These are phyloP conservation scores for Lathamus discolor DNA, from an alignment of 2,113 vertebrate genomes.

Conservation along the genomic window DNA sequence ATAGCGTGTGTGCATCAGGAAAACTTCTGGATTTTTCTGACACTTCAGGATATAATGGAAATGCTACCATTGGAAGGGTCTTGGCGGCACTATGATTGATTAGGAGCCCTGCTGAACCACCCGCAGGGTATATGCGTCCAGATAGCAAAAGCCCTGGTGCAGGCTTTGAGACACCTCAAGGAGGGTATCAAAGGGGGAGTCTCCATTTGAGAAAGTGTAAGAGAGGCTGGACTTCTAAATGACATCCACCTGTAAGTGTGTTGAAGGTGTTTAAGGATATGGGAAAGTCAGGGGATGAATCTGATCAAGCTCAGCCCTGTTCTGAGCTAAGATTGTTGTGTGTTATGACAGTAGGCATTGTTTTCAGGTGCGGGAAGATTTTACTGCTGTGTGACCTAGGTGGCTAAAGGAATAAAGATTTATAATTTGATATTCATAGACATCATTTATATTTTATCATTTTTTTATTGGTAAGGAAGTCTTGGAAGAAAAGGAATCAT, in stretches of 20 bases:
- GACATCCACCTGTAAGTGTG: fast-evolving
- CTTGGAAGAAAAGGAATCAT: background rate
- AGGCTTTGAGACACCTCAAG: background rate
- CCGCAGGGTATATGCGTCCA: background rate
- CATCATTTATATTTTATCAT: background rate
- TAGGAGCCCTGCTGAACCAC: background rate
- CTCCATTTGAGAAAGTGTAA: background rate
- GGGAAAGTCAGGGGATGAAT: background rate
- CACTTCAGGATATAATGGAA: background rate
- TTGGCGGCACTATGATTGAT: background rate
- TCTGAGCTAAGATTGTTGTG: background rate
- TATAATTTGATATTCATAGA: background rate
- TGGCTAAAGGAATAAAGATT: background rate
- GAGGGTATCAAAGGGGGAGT: background rate
- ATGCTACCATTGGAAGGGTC: background rate
- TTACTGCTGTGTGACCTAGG: background rate
- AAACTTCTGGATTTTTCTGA: background rate
- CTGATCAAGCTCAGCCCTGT: background rate
- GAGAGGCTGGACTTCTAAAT: background rate
- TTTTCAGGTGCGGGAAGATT: background rate
- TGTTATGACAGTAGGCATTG: background rate
- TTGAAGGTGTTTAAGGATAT: background rate
- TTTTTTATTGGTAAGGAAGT: background rate
- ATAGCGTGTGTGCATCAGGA: fast-evolving
- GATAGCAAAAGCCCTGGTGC: background rate